A percentile compares a stretch with the other conserved stretches of the same genome.
Evolutionary conservation across 1,140 invertebrate species (phyloP).

Genomic region (Saccostrea glomerata): DNA sequence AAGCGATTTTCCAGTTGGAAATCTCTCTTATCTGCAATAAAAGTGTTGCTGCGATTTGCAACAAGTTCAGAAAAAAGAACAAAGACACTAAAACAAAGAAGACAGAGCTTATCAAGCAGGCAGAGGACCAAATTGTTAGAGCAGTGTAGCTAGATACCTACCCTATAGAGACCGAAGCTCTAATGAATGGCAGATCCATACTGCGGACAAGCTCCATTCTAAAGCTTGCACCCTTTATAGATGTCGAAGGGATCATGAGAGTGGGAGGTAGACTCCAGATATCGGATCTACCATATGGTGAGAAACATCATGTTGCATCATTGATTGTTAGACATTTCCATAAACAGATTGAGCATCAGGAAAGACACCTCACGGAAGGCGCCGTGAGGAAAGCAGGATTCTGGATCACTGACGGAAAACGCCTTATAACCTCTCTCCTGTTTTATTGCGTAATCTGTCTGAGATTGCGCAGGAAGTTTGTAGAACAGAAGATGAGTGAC

Average conservation of each 20-base stretch:
- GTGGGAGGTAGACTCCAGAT: not conserved
- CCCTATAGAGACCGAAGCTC: not conserved
- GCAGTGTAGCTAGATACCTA: not conserved
- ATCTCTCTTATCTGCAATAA: not conserved
- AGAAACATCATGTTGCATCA: constrained; percentile 18
- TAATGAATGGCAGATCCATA: not conserved
- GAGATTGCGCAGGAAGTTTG: constrained; percentile 15
- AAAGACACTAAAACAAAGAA: not conserved
- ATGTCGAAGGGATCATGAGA: not conserved
- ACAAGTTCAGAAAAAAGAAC: not conserved
- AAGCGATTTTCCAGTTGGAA: constrained; percentile 22
- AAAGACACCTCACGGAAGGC: constrained; percentile 49
- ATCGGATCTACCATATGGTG: not conserved
- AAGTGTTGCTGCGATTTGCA: not conserved
- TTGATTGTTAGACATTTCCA: constrained; percentile 45
- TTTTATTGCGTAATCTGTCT: constrained; percentile 41
- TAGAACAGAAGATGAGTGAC: not conserved
- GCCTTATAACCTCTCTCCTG: constrained; percentile 1
- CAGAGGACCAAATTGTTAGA: not conserved
- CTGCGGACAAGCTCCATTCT: not conserved
- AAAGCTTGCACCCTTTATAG: not conserved
- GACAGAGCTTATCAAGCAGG: no score
- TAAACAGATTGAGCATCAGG: constrained; percentile 38
- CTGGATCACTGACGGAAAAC: constrained; percentile 55
- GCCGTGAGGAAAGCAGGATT: constrained; percentile 44